These are phyloP conservation scores for Willowsia nigromaculata DNA, from an alignment of 2,888 invertebrate genomes.

Conservation along the genomic window DNA sequence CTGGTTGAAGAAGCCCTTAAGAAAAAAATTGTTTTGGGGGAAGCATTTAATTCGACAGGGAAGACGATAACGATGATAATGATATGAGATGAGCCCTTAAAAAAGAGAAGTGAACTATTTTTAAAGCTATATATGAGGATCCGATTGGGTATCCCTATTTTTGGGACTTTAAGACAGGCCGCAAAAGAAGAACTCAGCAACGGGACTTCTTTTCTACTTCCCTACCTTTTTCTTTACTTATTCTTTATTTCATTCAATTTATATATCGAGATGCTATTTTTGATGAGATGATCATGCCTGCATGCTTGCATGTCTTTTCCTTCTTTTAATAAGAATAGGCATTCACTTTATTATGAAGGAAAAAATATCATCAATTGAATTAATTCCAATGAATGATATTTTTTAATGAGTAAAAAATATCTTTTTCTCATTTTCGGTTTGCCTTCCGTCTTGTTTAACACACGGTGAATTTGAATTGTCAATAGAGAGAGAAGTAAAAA, in stretches of 20 bases:
- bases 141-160: not conserved
- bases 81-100: not conserved
- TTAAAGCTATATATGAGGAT: too few species aligned
- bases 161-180: not conserved
- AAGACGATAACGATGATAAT: not conserved
- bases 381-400: constrained; percentile 31
- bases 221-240: constrained; percentile 29
- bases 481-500: not conserved
- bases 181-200: not conserved
- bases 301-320: constrained; percentile 1
- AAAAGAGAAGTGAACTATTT: constrained; percentile 26
- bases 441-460: not conserved
- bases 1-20: not conserved
- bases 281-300: not conserved
- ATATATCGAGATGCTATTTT: not conserved
- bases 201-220: constrained; percentile 32
- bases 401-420: constrained; percentile 40
- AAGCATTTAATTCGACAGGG: constrained; percentile 11
- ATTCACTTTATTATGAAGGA: not conserved
- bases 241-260: constrained; percentile 25
- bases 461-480: not conserved
- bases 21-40: not conserved
- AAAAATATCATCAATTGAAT: constrained; percentile 5
- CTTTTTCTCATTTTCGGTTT: not conserved
- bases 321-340: not conserved